Percentiles rank a stretch among this genome's conserved stretches.
Evolutionary conservation across 2,113 vertebrate species (phyloP).

Genomic region (Cyrtonyx montezumae): DNA sequence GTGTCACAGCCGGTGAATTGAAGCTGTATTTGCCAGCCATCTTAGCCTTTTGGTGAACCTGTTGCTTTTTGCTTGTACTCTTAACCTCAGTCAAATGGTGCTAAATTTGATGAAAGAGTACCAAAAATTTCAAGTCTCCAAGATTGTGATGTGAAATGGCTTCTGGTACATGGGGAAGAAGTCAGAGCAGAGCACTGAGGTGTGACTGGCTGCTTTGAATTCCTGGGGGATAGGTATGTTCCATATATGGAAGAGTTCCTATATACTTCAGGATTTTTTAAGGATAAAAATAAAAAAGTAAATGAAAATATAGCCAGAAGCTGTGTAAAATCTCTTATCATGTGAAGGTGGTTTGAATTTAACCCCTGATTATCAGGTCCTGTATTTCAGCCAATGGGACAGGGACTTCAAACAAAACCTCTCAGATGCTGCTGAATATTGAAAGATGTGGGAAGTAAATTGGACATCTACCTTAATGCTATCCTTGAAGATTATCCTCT

Average conservation of each 20-base stretch:
- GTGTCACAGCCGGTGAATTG: slow-evolving; percentile 41
- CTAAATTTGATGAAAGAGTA: slow-evolving; percentile 8
- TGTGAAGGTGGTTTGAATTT: not conserved
- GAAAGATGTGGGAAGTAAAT: not conserved
- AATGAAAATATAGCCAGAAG: not conserved
- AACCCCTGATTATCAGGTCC: not conserved
- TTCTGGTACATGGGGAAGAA: not conserved
- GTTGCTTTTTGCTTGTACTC: slow-evolving; percentile 3
- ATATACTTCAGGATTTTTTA: not conserved
- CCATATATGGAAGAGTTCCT: not conserved
- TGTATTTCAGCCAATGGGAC: not conserved
- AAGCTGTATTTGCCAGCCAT: slow-evolving; percentile 45
- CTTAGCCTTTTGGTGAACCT: not conserved
- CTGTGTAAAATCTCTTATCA: not conserved
- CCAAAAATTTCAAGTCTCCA: not conserved
- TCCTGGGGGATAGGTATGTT: not conserved
- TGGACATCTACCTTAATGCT: not conserved
- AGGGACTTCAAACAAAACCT: not conserved
- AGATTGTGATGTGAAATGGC: not conserved
- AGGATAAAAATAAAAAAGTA: not conserved
- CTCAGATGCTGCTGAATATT: not conserved
- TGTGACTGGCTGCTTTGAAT: not conserved
- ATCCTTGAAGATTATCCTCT: not conserved
- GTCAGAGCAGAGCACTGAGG: not conserved
- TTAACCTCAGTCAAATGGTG: not conserved